A percentile compares a stretch with the other conserved stretches of the same genome.
These are phyloP conservation scores for Pitangus sulphuratus DNA, from an alignment of 2,797 vertebrate species.

Conservation along the genomic window DNA sequence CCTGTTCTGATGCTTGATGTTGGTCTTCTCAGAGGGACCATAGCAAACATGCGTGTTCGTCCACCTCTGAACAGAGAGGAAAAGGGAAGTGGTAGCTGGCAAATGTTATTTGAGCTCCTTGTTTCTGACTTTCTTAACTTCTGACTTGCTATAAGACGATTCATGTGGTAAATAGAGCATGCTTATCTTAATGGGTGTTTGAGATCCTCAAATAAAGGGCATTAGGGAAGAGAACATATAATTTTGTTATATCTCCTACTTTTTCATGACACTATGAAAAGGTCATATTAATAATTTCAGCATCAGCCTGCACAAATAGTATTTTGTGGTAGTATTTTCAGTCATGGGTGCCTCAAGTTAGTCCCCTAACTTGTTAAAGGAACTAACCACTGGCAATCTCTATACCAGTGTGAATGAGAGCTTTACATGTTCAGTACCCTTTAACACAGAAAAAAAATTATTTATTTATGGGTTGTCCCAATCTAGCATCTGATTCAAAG, in stretches of 20 bases:
- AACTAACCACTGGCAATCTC: not conserved
- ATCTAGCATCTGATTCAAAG: not conserved
- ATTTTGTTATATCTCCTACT: not conserved
- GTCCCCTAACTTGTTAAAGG: not conserved
- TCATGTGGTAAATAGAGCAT: not conserved
- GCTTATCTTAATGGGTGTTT: not conserved
- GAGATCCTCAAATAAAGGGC: not conserved
- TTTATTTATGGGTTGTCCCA: not conserved
- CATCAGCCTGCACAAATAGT: not conserved
- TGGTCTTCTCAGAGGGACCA: not conserved
- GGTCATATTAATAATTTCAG: slow-evolving; percentile 5
- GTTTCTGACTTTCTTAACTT: not conserved
- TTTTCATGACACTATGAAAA: slow-evolving; percentile 5
- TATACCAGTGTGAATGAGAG: not conserved
- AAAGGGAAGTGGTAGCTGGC: not conserved
- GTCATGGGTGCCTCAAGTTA: not conserved
- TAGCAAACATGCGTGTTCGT: not conserved
- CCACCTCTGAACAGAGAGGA: not conserved
- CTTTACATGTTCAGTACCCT: not conserved
- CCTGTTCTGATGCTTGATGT: not conserved
- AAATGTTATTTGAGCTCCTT: not conserved
- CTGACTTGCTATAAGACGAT: not conserved
- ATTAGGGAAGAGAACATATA: slow-evolving; percentile 8
- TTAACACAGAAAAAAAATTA: not conserved
- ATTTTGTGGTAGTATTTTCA: slow-evolving; percentile 9